phyloP scores from a whole-genome alignment of 1,140 invertebrate species.

The Dendroctonus valens region DNA sequence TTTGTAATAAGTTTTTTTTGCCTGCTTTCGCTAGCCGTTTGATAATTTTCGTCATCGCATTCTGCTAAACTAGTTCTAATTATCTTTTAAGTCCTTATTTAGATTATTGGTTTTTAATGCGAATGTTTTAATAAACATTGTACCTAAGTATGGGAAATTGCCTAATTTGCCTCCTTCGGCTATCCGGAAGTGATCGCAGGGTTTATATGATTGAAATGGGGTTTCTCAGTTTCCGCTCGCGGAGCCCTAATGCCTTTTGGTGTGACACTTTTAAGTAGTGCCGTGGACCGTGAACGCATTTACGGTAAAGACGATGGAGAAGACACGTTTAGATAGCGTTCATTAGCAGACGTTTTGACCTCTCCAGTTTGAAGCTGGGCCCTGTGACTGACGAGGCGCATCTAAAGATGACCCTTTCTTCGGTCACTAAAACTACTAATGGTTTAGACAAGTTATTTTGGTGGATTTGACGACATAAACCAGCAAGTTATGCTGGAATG shows the following conservation, averaged over 20 bases:
- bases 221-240: conserved; percentile 5
- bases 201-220: background rate
- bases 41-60: too few relatives aligned
- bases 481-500: too few relatives aligned
- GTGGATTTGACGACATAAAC: too few relatives aligned
- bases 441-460: too few relatives aligned
- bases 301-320: conserved; percentile 37
- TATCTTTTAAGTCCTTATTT: too few relatives aligned
- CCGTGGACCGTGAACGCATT: conserved; percentile 21
- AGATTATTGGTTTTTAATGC: too few relatives aligned
- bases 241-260: conserved; percentile 19
- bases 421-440: too few relatives aligned
- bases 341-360: conserved; percentile 41
- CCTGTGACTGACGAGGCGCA: conserved; percentile 32
- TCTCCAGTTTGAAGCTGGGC: conserved; percentile 36
- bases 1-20: too few relatives aligned
- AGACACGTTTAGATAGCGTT: conserved; percentile 45
- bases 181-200: conserved; percentile 1
- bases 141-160: too few relatives aligned
- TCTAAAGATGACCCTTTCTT: conserved; percentile 28
- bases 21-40: too few relatives aligned
- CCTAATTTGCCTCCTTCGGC: background rate
- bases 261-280: conserved; percentile 29
- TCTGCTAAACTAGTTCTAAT: too few relatives aligned
- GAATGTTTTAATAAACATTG: too few relatives aligned